Percentiles rank a stretch among this genome's conserved stretches.
phyloP scores from a whole-genome alignment of 2,113 vertebrate species.

The Plectropomus leopardus region DNA sequence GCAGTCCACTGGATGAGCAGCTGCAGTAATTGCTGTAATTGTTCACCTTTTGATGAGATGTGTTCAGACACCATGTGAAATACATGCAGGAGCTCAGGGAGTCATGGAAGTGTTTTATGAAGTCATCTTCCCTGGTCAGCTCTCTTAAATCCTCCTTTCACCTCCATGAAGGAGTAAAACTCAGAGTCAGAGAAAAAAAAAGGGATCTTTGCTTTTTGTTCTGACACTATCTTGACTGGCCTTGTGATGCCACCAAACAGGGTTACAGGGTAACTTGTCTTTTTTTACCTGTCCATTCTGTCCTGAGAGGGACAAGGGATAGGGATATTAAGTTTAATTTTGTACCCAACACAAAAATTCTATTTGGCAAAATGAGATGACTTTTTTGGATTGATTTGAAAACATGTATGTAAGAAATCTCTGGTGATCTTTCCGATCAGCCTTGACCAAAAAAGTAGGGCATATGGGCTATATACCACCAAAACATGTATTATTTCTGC shows the following conservation, averaged over 20 bases:
- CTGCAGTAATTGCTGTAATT: constrained; percentile 73
- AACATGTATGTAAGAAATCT: too few relatives aligned
- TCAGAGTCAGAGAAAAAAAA: constrained; percentile 9
- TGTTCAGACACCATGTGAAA: constrained; percentile 55
- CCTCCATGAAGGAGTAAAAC: constrained; percentile 5
- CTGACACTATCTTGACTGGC: neutral
- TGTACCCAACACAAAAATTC: neutral
- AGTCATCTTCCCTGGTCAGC: constrained; percentile 15
- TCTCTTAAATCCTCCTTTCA: constrained; percentile 28
- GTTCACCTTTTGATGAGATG: constrained; percentile 65
- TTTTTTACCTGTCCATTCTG: too few relatives aligned
- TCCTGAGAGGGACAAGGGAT: too few relatives aligned
- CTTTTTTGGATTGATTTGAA: too few relatives aligned
- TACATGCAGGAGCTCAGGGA: constrained; percentile 31
- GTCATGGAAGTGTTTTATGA: constrained; percentile 43
- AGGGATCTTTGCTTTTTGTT: neutral
- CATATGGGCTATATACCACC: neutral
- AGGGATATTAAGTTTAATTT: too few relatives aligned
- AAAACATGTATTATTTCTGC: neutral
- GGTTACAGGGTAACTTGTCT: too few relatives aligned
- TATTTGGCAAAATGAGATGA: too few relatives aligned
- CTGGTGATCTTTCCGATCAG: too few relatives aligned
- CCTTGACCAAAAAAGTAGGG: too few relatives aligned
- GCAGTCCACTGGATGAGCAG: constrained; percentile 51
- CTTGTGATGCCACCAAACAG: neutral